phyloP scores from a whole-genome alignment of 2,113 vertebrate species.

The Eublepharis macularius region DNA sequence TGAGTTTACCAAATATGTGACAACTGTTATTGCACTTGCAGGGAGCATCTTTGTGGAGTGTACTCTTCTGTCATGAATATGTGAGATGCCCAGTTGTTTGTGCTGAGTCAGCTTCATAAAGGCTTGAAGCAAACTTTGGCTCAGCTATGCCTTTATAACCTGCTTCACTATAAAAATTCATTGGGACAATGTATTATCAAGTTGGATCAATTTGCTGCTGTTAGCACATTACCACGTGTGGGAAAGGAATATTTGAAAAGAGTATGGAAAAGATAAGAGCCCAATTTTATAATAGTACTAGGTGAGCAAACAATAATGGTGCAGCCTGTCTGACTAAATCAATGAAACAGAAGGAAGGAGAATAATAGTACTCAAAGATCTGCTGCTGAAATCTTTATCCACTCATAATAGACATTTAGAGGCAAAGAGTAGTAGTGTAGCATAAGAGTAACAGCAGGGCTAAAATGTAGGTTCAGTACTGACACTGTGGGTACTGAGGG shows the following conservation, averaged over 20 bases:
- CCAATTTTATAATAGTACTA: slow-evolving; percentile 8
- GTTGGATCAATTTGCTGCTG: neutral
- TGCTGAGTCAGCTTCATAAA: neutral
- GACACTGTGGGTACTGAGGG: neutral
- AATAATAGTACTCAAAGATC: neutral
- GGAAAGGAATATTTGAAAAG: neutral
- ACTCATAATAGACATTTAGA: neutral
- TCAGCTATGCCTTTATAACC: neutral
- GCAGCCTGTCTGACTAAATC: slow-evolving; percentile 15
- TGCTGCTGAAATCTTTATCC: neutral
- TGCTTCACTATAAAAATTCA: neutral
- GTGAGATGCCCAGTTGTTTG: fast-evolving
- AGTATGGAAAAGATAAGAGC: neutral
- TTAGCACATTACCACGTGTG: slow-evolving; percentile 1
- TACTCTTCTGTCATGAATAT: fast-evolving
- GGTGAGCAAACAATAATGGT: slow-evolving; percentile 13
- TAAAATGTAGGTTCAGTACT: neutral
- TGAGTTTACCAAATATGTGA: neutral
- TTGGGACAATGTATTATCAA: neutral
- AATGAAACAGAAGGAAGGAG: neutral
- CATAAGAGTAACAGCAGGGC: neutral
- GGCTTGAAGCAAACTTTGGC: neutral
- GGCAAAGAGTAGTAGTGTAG: neutral
- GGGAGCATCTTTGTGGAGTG: fast-evolving
- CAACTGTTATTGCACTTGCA: neutral